Evolutionary conservation across 2,888 invertebrate genomes (phyloP).

Genomic region (Tinea pellionella): DNA sequence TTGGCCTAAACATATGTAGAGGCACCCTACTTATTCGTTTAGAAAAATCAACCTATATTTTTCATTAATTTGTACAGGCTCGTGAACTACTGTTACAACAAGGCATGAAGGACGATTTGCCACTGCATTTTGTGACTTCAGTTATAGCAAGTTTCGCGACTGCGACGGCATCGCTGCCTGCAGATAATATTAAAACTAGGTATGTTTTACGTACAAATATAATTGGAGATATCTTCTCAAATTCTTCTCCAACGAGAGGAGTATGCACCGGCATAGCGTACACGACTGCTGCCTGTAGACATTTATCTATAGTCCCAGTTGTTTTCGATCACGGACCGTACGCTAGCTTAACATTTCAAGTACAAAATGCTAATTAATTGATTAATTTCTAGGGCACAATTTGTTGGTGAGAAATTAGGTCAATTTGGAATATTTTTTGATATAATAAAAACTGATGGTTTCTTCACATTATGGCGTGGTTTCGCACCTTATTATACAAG

Average conservation of each 20-base stretch:
- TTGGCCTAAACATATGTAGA: too few relatives aligned
- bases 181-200: slow-evolving; percentile 99
- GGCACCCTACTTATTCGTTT: too few relatives aligned
- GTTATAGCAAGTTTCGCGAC: slow-evolving; percentile 97
- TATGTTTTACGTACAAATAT: slow-evolving; percentile 27
- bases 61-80: slow-evolving; percentile 32
- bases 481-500: slow-evolving; percentile 94
- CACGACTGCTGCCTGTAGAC: too few relatives aligned
- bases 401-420: not conserved
- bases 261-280: too few relatives aligned
- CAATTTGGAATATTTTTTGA: slow-evolving; percentile 77
- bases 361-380: not conserved
- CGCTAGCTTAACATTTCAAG: too few relatives aligned
- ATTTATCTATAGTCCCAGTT: too few relatives aligned
- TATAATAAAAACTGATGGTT: slow-evolving; percentile 82
- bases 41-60: too few relatives aligned
- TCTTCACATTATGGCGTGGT: slow-evolving; percentile 93
- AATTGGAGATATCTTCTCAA: too few relatives aligned
- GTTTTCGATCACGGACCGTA: too few relatives aligned
- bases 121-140: slow-evolving; percentile 88
- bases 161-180: slow-evolving; percentile 93
- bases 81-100: slow-evolving; percentile 50
- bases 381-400: slow-evolving; percentile 1
- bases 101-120: slow-evolving; percentile 77
- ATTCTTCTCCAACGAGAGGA: too few relatives aligned